Evolutionary conservation across 2,888 invertebrate species (phyloP).

Genomic region (Oligia strigilis): DNA sequence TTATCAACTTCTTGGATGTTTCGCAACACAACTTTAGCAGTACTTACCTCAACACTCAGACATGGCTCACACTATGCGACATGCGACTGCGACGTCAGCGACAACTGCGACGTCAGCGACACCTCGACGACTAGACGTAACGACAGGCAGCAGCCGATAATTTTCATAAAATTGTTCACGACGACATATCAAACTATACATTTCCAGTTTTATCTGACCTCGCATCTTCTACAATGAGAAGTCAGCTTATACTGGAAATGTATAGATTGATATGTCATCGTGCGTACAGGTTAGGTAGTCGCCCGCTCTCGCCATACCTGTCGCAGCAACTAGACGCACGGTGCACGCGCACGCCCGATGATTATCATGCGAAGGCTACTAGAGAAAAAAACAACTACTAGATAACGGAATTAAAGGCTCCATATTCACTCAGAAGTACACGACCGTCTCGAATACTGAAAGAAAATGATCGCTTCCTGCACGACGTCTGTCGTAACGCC

Average conservation of each 20-base stretch:
- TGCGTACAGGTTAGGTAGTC: background rate
- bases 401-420: background rate
- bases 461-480: background rate
- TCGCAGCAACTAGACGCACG: background rate
- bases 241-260: too few species aligned
- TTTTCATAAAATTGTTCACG: background rate
- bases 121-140: too few species aligned
- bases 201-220: background rate
- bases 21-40: constrained; percentile 39
- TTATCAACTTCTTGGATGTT: constrained; percentile 28
- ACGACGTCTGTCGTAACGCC: too few species aligned
- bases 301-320: background rate
- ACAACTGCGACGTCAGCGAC: too few species aligned
- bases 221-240: background rate
- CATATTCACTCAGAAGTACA: background rate
- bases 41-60: constrained; percentile 8
- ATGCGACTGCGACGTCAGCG: background rate
- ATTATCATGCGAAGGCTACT: background rate
- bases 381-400: background rate
- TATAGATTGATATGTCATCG: too few species aligned
- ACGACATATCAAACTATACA: background rate
- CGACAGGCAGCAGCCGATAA: background rate
- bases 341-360: background rate
- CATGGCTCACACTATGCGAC: background rate
- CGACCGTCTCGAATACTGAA: background rate